Evolutionary conservation across 2,113 vertebrate genomes (phyloP).

Genomic region (Nansenia antarctica): DNA sequence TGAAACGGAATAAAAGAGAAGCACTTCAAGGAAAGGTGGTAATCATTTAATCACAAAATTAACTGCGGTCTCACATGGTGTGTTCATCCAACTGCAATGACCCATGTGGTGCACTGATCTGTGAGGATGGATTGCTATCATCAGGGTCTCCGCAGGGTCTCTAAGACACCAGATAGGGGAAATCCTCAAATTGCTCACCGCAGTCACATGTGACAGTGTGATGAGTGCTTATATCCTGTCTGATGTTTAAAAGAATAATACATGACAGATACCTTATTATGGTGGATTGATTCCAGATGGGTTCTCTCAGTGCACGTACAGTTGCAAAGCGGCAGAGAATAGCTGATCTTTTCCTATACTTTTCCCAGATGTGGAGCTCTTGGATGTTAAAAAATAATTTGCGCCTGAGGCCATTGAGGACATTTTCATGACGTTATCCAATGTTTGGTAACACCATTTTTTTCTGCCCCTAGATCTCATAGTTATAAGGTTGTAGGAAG

Average conservation of each 20-base stretch:
- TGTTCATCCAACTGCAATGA: background rate
- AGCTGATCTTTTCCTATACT: background rate
- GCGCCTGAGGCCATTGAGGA: background rate
- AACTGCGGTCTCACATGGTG: background rate
- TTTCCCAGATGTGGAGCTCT: background rate
- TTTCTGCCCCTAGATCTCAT: conserved; percentile 20
- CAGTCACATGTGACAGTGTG: background rate
- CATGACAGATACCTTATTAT: background rate
- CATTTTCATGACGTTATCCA: conserved; percentile 4
- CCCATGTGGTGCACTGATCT: background rate
- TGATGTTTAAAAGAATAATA: conserved; percentile 3
- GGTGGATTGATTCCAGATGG: background rate
- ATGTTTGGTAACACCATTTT: background rate
- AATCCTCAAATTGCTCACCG: background rate
- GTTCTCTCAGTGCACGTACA: background rate
- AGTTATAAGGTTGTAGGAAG: background rate
- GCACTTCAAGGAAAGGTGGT: background rate
- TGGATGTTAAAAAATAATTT: background rate
- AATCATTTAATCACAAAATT: background rate
- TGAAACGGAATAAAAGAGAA: background rate
- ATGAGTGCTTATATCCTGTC: background rate
- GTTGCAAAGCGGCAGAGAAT: background rate
- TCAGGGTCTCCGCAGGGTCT: background rate
- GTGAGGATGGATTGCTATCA: background rate
- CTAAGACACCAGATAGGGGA: background rate